These are phyloP conservation scores for Nomada fabriciana DNA, from an alignment of 2,888 invertebrate species.

Conservation along the genomic window DNA sequence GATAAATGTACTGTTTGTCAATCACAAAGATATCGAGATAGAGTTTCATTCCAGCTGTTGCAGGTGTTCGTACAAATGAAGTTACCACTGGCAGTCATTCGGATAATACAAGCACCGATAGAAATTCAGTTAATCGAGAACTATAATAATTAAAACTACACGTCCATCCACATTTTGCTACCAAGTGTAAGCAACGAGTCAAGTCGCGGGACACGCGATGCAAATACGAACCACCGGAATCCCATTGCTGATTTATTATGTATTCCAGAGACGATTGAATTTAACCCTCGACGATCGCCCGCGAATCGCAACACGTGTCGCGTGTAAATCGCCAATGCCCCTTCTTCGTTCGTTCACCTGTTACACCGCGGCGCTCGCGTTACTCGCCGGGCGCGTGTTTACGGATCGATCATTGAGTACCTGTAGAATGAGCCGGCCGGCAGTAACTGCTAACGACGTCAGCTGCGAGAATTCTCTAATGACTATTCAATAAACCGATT, in stretches of 20 bases:
- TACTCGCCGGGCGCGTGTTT: neutral
- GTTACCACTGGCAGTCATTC: no score
- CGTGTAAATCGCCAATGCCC: constrained; percentile 6
- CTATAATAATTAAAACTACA: no score
- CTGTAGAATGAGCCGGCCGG: no score
- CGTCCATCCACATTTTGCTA: no score
- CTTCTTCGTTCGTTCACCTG: constrained; percentile 11
- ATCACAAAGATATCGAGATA: no score
- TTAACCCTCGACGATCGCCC: neutral
- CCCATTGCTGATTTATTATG: neutral
- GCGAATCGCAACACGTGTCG: constrained; percentile 7
- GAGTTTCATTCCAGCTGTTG: no score
- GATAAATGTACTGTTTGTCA: no score
- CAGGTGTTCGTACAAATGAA: no score
- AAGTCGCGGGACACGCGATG: neutral
- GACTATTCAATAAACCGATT: neutral
- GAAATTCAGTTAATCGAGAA: no score
- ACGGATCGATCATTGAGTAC: neutral
- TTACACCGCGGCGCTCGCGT: neutral
- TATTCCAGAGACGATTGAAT: neutral
- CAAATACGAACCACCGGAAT: neutral
- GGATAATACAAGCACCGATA: no score
- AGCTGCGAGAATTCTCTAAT: neutral
- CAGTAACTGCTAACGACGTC: neutral
- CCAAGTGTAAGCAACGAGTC: neutral